Percentiles rank a stretch among this genome's conserved stretches.
Conservation (phyloP, 2,888 invertebrate genomes). For the Monopis laevigella region DNA sequence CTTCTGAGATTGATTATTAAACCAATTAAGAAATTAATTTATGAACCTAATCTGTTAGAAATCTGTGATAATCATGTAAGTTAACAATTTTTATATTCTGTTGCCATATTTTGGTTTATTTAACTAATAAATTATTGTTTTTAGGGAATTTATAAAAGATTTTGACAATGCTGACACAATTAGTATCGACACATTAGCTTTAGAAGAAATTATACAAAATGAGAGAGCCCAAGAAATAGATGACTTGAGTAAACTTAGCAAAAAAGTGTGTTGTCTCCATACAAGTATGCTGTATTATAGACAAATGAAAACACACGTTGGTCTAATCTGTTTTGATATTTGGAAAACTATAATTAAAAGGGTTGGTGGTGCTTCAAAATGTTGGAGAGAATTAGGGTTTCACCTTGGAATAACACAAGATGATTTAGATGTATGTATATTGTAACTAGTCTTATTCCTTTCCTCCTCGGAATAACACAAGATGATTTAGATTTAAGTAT, state of each 20-base stretch:
- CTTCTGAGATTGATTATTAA: too few species aligned
- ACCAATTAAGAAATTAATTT: too few species aligned
- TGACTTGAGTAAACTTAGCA: constrained; percentile 38
- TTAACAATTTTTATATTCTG: too few species aligned
- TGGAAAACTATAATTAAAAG: constrained; percentile 47
- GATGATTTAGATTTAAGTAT: too few species aligned
- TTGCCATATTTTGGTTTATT: too few species aligned
- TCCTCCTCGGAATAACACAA: too few species aligned
- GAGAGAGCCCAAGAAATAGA: constrained; percentile 43
- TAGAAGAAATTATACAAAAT: constrained; percentile 40
- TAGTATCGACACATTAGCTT: constrained; percentile 45
- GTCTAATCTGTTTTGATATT: constrained; percentile 43
- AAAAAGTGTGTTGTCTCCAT: constrained; percentile 47
- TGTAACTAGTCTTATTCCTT: too few species aligned
- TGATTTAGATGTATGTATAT: constrained; percentile 54
- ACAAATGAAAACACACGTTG: constrained; percentile 42
- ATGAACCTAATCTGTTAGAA: too few species aligned
- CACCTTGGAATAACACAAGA: constrained; percentile 38
- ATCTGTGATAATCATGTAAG: too few species aligned
- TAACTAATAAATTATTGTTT: too few species aligned
- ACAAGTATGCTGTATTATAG: constrained; percentile 50
- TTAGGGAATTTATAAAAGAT: constrained; percentile 37
- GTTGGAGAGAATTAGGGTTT: constrained; percentile 50
- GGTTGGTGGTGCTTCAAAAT: constrained; percentile 47
- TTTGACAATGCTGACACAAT: constrained; percentile 41